phyloP scores from a whole-genome alignment of 2,888 invertebrate genomes.

The Xestia rhomboidea region DNA sequence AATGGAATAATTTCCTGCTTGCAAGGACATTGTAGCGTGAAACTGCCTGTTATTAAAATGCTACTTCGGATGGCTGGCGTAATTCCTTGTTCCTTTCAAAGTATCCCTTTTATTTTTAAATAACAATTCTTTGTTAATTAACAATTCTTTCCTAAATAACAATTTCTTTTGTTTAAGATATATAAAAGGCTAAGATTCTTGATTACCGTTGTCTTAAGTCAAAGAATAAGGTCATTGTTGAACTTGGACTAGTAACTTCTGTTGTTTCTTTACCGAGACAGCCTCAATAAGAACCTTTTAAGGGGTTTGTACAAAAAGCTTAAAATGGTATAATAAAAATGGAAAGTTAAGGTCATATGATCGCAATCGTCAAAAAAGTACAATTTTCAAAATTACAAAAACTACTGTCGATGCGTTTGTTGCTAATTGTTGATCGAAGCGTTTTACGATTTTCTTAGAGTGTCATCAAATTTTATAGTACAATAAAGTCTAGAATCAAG shows the following conservation, averaged over 20 bases:
- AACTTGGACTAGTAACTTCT: constrained; percentile 24
- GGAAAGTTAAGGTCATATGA: background rate
- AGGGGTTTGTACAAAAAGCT: background rate
- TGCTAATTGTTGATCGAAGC: too few relatives aligned
- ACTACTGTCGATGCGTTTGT: background rate
- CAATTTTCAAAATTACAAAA: background rate
- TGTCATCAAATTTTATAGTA: background rate
- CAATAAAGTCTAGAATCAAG: background rate
- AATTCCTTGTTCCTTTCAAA: constrained; percentile 63
- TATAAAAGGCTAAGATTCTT: constrained; percentile 41
- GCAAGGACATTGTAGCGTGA: constrained; percentile 75
- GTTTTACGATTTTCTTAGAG: background rate
- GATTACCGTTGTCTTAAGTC: constrained; percentile 36
- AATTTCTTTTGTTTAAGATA: constrained; percentile 38
- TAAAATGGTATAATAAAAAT: background rate
- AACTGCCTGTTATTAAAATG: constrained; percentile 80
- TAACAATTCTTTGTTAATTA: constrained; percentile 14
- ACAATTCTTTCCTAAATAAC: constrained; percentile 6
- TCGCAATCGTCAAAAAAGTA: background rate
- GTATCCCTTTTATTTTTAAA: constrained; percentile 33
- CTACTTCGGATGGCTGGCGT: constrained; percentile 69
- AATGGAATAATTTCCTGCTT: constrained; percentile 78
- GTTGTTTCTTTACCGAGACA: constrained; percentile 24
- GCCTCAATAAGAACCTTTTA: background rate
- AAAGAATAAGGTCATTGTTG: constrained; percentile 48